Conservation (phyloP, 2,113 vertebrate species). For the Tilapia sparmanii region DNA sequence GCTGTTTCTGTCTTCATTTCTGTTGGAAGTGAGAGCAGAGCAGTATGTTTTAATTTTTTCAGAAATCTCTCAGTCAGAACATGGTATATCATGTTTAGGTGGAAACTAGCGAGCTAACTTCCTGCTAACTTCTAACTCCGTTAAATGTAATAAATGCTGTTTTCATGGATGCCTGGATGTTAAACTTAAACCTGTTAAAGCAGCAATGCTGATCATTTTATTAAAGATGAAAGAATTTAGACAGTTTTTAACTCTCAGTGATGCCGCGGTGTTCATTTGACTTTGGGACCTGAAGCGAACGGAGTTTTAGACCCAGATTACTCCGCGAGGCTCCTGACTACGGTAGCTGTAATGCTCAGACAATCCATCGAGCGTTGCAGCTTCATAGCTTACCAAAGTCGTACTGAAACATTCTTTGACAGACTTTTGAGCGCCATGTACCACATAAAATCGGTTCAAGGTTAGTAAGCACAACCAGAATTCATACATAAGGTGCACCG, state of each 20-base stretch:
- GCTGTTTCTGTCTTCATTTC: too few relatives aligned
- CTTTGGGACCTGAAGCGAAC: neutral
- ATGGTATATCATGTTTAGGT: too few relatives aligned
- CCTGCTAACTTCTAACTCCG: neutral
- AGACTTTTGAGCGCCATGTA: neutral
- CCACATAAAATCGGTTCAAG: neutral
- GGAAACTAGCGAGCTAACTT: neutral
- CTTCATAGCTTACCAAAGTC: neutral
- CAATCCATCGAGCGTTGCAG: neutral
- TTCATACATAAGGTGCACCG: too few relatives aligned
- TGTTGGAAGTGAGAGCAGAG: too few relatives aligned
- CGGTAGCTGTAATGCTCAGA: neutral
- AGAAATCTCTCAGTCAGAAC: too few relatives aligned
- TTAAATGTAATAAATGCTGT: neutral
- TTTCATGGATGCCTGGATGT: neutral
- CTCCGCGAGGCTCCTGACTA: neutral
- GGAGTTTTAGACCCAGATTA: neutral
- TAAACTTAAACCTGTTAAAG: neutral
- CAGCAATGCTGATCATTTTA: neutral
- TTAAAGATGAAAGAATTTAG: neutral
- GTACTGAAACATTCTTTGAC: neutral
- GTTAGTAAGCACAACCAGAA: too few relatives aligned
- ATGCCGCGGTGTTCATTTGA: fast-evolving
- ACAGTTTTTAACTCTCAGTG: neutral
- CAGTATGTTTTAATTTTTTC: too few relatives aligned